Evolutionary conservation across 2,113 vertebrate genomes (phyloP).

Genomic region (Nicator chloris): DNA sequence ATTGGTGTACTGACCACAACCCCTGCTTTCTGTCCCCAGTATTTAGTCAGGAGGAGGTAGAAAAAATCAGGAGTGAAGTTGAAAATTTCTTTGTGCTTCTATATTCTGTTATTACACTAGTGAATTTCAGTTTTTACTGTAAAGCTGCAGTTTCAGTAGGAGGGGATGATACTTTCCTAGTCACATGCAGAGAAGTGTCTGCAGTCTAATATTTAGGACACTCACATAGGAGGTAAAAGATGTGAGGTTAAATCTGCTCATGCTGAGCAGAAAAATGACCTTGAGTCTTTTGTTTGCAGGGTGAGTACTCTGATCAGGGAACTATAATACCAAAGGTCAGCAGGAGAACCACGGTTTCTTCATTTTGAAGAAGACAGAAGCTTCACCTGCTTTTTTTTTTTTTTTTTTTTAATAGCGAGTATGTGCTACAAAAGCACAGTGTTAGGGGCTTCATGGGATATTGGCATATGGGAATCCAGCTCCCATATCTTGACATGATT

Average conservation of each 20-base stretch:
- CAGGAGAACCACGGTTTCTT: background rate
- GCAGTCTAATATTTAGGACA: constrained; percentile 30
- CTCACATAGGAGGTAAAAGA: constrained; percentile 18
- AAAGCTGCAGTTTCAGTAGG: background rate
- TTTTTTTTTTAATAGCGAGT: background rate
- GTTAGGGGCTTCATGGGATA: background rate
- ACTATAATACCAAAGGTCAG: background rate
- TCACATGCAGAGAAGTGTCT: constrained; percentile 17
- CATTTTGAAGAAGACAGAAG: background rate
- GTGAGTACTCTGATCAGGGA: background rate
- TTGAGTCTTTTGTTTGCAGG: constrained; percentile 7
- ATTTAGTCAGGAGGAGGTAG: background rate
- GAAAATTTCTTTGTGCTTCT: background rate
- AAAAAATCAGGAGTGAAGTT: background rate
- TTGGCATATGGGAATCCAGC: background rate
- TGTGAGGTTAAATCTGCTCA: constrained; percentile 8
- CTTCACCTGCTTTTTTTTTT: background rate
- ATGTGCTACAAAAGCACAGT: background rate
- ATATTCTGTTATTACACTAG: background rate
- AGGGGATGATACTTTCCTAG: background rate
- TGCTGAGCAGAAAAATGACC: constrained; percentile 37
- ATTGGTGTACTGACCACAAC: background rate
- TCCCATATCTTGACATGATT: background rate
- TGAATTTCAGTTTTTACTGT: background rate
- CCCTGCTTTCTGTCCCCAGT: background rate